phyloP scores from a whole-genome alignment of 2,888 invertebrate species.

The Drepana falcataria region DNA sequence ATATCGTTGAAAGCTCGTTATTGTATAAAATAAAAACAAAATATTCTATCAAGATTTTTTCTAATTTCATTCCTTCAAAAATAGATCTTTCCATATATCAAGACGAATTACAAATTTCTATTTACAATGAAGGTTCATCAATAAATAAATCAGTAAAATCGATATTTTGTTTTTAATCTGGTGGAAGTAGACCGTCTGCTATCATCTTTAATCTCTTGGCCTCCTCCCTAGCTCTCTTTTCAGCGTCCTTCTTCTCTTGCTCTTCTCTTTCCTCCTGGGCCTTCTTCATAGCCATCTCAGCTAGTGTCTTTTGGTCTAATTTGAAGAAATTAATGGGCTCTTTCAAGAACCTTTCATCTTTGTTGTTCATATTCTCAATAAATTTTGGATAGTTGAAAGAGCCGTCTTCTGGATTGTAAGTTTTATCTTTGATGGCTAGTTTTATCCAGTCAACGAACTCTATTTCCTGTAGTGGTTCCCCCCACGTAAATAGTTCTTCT shows the following conservation, averaged over 20 bases:
- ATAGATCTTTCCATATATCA: no score
- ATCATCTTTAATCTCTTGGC: slow-evolving; percentile 58
- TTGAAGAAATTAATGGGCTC: slow-evolving; percentile 71
- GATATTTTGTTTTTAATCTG: no score
- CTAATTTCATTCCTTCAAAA: no score
- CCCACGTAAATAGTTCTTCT: slow-evolving; percentile 59
- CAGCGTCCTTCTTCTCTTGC: slow-evolving; percentile 53
- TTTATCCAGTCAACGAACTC: slow-evolving; percentile 60
- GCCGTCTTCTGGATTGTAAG: slow-evolving; percentile 45
- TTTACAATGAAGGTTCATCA: no score
- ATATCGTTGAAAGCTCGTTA: no score
- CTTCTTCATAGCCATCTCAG: slow-evolving; percentile 61
- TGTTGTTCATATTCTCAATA: slow-evolving; percentile 64
- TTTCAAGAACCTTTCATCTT: slow-evolving; percentile 48
- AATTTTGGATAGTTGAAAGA: slow-evolving; percentile 53
- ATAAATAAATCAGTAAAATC: no score
- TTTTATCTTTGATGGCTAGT: slow-evolving; percentile 55
- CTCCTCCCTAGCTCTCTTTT: slow-evolving; percentile 51
- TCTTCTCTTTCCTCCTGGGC: slow-evolving; percentile 55
- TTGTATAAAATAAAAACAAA: no score
- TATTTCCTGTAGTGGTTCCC: slow-evolving; percentile 54
- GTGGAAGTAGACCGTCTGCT: slow-evolving; percentile 49
- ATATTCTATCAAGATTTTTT: no score
- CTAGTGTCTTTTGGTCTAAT: slow-evolving; percentile 65
- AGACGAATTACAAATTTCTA: no score